Percentiles rank a stretch among this genome's conserved stretches.
phyloP scores from a whole-genome alignment of 2,888 invertebrate genomes.

The Pristionchus maxplancki region DNA sequence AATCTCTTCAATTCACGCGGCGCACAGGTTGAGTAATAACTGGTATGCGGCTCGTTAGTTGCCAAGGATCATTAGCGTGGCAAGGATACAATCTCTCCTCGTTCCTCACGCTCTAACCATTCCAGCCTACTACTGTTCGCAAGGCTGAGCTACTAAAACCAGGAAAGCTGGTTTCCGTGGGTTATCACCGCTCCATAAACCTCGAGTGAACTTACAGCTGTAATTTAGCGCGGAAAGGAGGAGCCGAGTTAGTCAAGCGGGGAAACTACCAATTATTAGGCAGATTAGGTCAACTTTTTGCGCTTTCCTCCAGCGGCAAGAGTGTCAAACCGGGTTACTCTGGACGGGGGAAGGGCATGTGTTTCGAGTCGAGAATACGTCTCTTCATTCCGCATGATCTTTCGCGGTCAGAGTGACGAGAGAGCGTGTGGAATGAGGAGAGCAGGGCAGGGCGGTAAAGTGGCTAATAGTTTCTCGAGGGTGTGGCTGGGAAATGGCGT shows the following conservation, averaged over 20 bases:
- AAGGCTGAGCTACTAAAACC: not conserved
- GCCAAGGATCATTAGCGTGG: constrained; percentile 19
- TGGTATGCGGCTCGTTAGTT: constrained; percentile 4
- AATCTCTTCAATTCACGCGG: too few relatives aligned
- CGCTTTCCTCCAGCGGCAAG: too few relatives aligned
- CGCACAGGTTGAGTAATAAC: constrained; percentile 23
- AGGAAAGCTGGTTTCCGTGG: not conserved
- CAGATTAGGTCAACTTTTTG: constrained; percentile 16
- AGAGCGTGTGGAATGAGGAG: too few relatives aligned
- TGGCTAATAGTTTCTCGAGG: constrained; percentile 15
- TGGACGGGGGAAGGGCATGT: too few relatives aligned
- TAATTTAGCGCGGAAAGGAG: not conserved
- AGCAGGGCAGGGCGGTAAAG: not conserved
- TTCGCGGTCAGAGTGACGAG: too few relatives aligned
- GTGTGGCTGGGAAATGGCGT: constrained; percentile 13
- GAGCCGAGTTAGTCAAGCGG: not conserved
- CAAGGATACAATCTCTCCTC: not conserved
- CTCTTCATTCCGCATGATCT: too few relatives aligned
- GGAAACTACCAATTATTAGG: not conserved
- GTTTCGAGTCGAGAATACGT: too few relatives aligned
- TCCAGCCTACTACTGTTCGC: not conserved
- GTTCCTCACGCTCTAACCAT: not conserved
- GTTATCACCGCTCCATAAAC: constrained; percentile 24
- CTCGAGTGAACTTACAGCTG: not conserved
- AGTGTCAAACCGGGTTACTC: not conserved